Conservation (phyloP, 2,797 vertebrate species). For the Notoglanidium macrostoma region DNA sequence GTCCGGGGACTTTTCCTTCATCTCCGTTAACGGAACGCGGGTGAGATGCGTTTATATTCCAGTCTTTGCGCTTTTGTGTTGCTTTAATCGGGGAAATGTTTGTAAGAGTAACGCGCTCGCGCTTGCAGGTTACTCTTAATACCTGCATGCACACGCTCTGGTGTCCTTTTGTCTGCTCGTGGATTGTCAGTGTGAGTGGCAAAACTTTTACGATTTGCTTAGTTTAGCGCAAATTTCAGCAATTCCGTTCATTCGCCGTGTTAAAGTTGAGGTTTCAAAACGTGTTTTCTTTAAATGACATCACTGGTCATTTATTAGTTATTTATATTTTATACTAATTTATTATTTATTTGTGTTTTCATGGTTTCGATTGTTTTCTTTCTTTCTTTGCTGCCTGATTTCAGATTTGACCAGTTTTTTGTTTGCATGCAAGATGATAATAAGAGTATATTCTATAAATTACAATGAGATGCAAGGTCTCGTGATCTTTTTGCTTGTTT, state of each 20-base stretch:
- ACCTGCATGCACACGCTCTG: background rate
- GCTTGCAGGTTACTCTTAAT: background rate
- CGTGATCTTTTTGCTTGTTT: too few relatives aligned
- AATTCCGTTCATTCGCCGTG: background rate
- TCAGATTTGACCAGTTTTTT: background rate
- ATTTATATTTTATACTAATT: background rate
- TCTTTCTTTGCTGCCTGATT: background rate
- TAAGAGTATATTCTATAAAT: background rate
- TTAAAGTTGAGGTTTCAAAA: background rate
- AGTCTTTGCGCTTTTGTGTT: background rate
- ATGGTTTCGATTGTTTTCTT: background rate
- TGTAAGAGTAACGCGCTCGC: background rate
- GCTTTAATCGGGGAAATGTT: background rate
- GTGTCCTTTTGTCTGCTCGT: slow-evolving; percentile 6
- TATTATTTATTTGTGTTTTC: background rate
- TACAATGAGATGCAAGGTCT: background rate
- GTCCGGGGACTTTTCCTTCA: slow-evolving; percentile 1
- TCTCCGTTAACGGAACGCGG: slow-evolving; percentile 15
- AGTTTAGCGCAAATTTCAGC: background rate
- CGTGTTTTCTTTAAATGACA: background rate
- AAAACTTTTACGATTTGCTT: background rate
- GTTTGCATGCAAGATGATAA: background rate
- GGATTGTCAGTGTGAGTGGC: background rate
- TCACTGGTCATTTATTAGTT: background rate
- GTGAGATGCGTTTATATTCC: slow-evolving; percentile 19